Evolutionary conservation across 2,888 invertebrate species (phyloP).

Genomic region (Dynastes hyllus): DNA sequence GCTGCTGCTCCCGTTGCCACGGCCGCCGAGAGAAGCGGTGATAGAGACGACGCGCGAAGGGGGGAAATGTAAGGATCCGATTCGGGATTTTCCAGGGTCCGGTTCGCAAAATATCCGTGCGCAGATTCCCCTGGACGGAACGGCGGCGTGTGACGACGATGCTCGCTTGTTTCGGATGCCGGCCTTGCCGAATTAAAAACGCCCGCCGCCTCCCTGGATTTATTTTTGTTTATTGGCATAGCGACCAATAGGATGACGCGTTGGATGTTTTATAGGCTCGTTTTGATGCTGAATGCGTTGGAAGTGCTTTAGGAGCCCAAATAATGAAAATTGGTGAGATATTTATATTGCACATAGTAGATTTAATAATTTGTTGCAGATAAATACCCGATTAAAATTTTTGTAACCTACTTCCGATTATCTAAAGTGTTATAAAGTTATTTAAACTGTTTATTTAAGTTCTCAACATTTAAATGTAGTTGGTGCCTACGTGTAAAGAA

Average conservation of each 20-base stretch:
- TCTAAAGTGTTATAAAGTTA: too few relatives aligned
- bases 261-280: not conserved
- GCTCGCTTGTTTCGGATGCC: not conserved
- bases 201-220: slow-evolving; percentile 15
- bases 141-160: slow-evolving; percentile 3
- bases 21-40: too few relatives aligned
- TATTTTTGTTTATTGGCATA: slow-evolving; percentile 16
- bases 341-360: too few relatives aligned
- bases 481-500: not conserved
- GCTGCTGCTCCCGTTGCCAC: not conserved
- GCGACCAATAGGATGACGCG: slow-evolving; percentile 10
- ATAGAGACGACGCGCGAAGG: not conserved
- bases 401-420: too few relatives aligned
- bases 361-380: too few relatives aligned
- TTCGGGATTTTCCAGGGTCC: slow-evolving; percentile 22
- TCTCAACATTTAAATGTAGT: too few relatives aligned
- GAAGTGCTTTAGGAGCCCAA: not conserved
- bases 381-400: too few relatives aligned
- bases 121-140: slow-evolving; percentile 9
- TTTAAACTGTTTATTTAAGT: too few relatives aligned
- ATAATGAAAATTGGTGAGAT: not conserved
- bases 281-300: not conserved
- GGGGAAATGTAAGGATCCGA: slow-evolving; percentile 31
- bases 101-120: not conserved
- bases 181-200: slow-evolving; percentile 34